A percentile compares a stretch with the other conserved stretches of the same genome.
These are phyloP conservation scores for Brachymystax lenok DNA, from an alignment of 2,797 vertebrate species.

Conservation along the genomic window DNA sequence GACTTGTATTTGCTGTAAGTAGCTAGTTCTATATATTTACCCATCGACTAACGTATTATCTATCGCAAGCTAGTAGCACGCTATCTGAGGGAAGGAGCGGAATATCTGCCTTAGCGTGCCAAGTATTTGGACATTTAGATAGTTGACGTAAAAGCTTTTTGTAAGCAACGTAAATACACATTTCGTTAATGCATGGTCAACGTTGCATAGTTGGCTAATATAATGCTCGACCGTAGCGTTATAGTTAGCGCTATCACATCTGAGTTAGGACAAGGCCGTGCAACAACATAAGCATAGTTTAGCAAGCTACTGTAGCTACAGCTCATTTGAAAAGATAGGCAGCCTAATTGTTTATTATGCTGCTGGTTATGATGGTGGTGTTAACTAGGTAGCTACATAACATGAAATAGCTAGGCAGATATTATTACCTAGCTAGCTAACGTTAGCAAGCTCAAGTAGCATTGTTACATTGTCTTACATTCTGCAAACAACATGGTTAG, in stretches of 20 bases:
- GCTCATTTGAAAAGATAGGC: neutral
- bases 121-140: neutral
- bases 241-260: neutral
- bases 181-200: neutral
- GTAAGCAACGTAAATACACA: neutral
- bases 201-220: neutral
- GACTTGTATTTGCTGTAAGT: constrained; percentile 68
- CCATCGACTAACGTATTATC: neutral
- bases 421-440: neutral
- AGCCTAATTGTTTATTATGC: neutral
- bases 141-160: neutral
- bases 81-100: neutral
- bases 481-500: neutral
- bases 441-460: neutral
- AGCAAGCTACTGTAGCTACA: neutral
- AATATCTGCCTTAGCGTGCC: neutral
- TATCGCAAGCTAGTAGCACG: neutral
- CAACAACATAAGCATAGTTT: neutral
- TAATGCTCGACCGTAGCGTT: neutral
- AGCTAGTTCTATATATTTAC: constrained; percentile 33
- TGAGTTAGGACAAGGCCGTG: neutral
- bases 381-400: neutral
- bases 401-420: neutral
- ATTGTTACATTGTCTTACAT: neutral
- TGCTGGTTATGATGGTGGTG: neutral